phyloP scores from a whole-genome alignment of 2,888 invertebrate species.

The Scotopteryx bipunctaria region DNA sequence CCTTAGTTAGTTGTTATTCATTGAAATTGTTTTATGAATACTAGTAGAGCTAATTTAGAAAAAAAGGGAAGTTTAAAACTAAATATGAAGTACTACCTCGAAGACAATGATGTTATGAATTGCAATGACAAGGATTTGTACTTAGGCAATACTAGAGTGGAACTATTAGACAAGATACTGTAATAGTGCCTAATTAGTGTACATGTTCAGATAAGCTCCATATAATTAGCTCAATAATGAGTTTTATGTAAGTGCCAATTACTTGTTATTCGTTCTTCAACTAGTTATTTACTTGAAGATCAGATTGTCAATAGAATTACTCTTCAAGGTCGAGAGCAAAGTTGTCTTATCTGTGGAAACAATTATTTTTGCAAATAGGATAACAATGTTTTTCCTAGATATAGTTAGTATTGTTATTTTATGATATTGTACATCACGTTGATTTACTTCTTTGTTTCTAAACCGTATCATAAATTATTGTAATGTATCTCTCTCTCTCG shows the following conservation, averaged over 20 bases:
- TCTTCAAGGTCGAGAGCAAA: slow-evolving; percentile 7
- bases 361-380: slow-evolving; percentile 3
- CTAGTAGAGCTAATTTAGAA: too few relatives aligned
- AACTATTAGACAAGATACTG: slow-evolving; percentile 1
- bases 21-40: not conserved
- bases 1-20: too few relatives aligned
- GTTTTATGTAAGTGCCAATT: slow-evolving; percentile 19
- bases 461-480: too few relatives aligned
- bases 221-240: slow-evolving; percentile 20
- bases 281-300: slow-evolving; percentile 12
- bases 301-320: slow-evolving; percentile 14
- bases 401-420: too few relatives aligned
- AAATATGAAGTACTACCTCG: too few relatives aligned
- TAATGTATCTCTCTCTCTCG: too few relatives aligned
- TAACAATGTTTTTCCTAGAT: too few relatives aligned
- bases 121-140: not conserved
- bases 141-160: not conserved
- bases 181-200: slow-evolving; percentile 2
- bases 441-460: too few relatives aligned
- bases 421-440: too few relatives aligned
- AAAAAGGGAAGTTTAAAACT: too few relatives aligned
- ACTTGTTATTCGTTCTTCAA: slow-evolving; percentile 22
- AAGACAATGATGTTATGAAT: too few relatives aligned
- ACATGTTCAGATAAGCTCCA: slow-evolving; percentile 16
- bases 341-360: not conserved